Base-by-base conservation (phyloP, 2,888 invertebrate genomes). In the Oxytorus armatus region DNA sequence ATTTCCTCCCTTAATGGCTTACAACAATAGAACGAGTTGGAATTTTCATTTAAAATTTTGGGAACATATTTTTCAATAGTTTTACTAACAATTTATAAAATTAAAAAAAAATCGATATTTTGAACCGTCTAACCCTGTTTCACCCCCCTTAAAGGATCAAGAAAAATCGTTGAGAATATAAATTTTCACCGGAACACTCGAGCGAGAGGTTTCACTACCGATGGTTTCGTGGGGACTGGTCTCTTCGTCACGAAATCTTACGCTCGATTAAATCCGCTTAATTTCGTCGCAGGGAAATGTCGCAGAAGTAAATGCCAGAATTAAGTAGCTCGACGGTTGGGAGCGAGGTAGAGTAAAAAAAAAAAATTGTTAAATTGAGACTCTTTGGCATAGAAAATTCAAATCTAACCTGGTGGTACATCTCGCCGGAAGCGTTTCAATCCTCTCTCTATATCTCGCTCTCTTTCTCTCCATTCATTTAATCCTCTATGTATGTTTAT, bases 361-460 rank as follows among this genome's bases (percentile, higher is more conserved):
- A 63, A 59, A 63, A 76, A 72, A 59, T 76, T 76, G 44, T 70
- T 55, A 72, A 76, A 79, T 76, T 79, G 70, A 76, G 75, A 66
- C 33, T 76, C 33, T 33, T 7, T 36, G 21, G 49, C 16, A 21
- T 39, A 47, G 39, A 21, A 69, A 63, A 66, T 69, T 61, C 29
- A 66, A 66, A 57, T 75, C 25, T n/a, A 69, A 51, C 14, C 18
- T 23, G 44, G 47, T n/a, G n/a, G 47, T 0, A 33, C 18, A 21
- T 69, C 51, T 63, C 18, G n/a, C 44, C 39, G 63, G 63, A 73
- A 77, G 21, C 74, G 57, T 72, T 72, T 75, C 36, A 69, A 65
- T 33, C 66, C 39, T 65, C 47, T 16, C 25, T 55, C 25, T 55
- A 5, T 29, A 42, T 23, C 10, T 42, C 5, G 18, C 51, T 14